Percentiles rank a stretch among this genome's conserved stretches.
Conservation (phyloP, 2,888 invertebrate genomes). For the Gibbula magus region DNA sequence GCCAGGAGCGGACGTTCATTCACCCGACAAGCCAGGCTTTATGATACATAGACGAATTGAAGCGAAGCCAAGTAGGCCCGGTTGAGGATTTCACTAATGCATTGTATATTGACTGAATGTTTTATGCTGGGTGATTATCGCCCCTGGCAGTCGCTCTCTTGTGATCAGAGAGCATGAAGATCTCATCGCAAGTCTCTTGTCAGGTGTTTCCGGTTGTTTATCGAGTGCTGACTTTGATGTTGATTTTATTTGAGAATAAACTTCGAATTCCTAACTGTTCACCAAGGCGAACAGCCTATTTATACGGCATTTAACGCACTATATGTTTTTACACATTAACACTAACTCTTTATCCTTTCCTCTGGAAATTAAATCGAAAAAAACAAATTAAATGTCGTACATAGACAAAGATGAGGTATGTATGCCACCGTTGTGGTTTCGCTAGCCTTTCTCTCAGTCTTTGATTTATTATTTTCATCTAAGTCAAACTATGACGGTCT, state of each 20-base stretch:
- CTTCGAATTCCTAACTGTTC: background rate
- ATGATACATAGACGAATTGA: background rate
- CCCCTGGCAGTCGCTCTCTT: constrained; percentile 14
- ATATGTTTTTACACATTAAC: too few species aligned
- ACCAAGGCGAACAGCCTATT: background rate
- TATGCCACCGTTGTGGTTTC: too few species aligned
- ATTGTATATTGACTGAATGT: constrained; percentile 17
- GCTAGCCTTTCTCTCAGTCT: too few species aligned
- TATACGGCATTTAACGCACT: too few species aligned
- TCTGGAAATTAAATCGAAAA: too few species aligned
- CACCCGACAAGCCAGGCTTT: background rate
- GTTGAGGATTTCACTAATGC: constrained; percentile 14
- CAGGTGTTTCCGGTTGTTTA: constrained; percentile 1
- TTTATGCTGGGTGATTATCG: constrained; percentile 17
- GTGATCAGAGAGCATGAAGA: constrained; percentile 20
- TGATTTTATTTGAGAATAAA: constrained; percentile 6
- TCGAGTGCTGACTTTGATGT: background rate
- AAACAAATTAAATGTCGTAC: too few species aligned
- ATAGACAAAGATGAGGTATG: too few species aligned
- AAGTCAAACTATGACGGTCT: too few species aligned
- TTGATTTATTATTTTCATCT: too few species aligned
- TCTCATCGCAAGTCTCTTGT: constrained; percentile 10
- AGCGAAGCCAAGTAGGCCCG: background rate
- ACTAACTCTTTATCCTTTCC: too few species aligned
- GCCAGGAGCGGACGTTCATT: background rate